phyloP scores from a whole-genome alignment of 2,888 invertebrate species.

The Aphodius granarius region DNA sequence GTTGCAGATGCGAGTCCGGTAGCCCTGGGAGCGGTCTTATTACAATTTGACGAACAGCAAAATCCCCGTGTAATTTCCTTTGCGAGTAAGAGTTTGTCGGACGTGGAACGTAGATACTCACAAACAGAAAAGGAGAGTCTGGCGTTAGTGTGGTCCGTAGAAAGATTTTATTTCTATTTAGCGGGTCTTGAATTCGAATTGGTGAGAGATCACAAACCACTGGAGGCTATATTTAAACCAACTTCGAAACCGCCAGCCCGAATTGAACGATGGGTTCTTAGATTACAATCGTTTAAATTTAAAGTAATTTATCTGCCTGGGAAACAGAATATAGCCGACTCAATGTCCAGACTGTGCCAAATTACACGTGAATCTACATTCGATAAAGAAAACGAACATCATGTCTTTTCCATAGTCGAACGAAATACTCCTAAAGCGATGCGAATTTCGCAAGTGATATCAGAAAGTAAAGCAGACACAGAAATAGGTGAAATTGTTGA shows the following conservation, averaged over 20 bases:
- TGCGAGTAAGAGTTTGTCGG: constrained; percentile 38
- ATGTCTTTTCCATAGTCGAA: constrained; percentile 31
- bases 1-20: constrained; percentile 18
- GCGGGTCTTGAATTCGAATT: constrained; percentile 10
- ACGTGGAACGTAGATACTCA: constrained; percentile 33
- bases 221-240: constrained; percentile 14
- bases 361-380: constrained; percentile 14
- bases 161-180: constrained; percentile 35
- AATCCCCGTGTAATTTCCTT: constrained; percentile 33
- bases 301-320: constrained; percentile 15
- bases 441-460: constrained; percentile 5
- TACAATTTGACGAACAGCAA: constrained; percentile 12
- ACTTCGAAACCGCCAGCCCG: constrained; percentile 11
- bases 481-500: too few relatives aligned
- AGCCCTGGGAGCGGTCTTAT: constrained; percentile 16
- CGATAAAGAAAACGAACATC: constrained; percentile 30
- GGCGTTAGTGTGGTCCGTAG: constrained; percentile 35
- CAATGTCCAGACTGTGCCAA: constrained; percentile 20
- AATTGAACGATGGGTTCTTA: constrained; percentile 11
- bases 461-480: too few relatives aligned
- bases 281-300: constrained; percentile 15
- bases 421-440: constrained; percentile 29
- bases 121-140: constrained; percentile 46
- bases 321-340: constrained; percentile 15
- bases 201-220: constrained; percentile 20